Base-by-base conservation (phyloP, 2,888 invertebrate genomes). In the Dioctria rufipes region DNA sequence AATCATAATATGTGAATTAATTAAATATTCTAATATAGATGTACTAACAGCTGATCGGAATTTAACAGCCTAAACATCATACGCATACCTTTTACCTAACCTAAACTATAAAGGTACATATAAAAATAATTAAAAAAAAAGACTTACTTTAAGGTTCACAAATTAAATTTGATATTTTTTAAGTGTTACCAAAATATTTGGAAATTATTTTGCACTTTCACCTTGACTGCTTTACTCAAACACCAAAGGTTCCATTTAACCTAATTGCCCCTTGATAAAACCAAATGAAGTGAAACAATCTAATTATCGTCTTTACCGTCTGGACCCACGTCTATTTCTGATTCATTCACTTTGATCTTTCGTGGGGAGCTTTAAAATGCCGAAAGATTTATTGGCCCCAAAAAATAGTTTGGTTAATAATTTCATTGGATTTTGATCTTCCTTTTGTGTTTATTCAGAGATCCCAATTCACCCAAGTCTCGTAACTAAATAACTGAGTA, bases 341-440 rank as follows among this genome's bases (percentile, higher is more conserved):
- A 58, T 49, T 40, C 65, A 66, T 54, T 73, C 65, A 13, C 42
- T 46, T 40, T 39, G 11, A 40, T 13, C 4, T 11, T 49, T 4
- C 40, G 66, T 37, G 5, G 49, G 40, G 54, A 54, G 42, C 51
- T 66, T 61, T 54, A 39, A 81, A 63, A 71, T 71, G 80, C 63
- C 65, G 71, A 80, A 80, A 71, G 71, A 73, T 73, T 80, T 80
- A 79, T 79, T 79, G 69, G 67, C 79, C 65, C 66, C 49, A 37
- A 79, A 67, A 75, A 66, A 78, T 78, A 78, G 78, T 78, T 66
- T 66, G 65, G 65, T 78, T 66, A 66, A 78, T 78, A 66, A 78
- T 78, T 78, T 78, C 78, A 65, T 66, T 78, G 49, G 66, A 49
- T 66, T 51, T 65, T 49, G 42, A 8, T 78, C 11, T 78, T 66